Base-by-base conservation (phyloP, 2,888 invertebrate species). In the Ashinkailepas kermadecensis region DNA sequence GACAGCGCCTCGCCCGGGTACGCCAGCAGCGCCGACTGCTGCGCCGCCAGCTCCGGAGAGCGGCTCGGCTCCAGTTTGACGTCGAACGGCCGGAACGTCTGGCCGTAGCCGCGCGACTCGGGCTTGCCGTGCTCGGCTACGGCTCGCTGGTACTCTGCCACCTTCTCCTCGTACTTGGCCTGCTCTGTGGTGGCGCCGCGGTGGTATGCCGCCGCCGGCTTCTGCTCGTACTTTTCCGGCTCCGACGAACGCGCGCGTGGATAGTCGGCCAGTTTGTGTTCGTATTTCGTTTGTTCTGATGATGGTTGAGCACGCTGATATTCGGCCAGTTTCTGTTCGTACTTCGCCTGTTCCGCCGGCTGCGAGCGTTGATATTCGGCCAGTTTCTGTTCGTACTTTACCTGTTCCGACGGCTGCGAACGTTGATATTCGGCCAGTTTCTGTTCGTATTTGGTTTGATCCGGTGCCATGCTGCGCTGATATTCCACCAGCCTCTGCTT, bases 51-150 rank as follows among this genome's bases (percentile, higher is more conserved):
- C 74, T 74, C 74, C 10, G 74, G 74, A 1, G 74, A 74, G 56
- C 74, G 74, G 56, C 56, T 74, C 74, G 74, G 54, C 56, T 74
- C 74, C n/a, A 9, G 54, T 13, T 74, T 74, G 18, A 74, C 74
- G 54, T 74, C 74, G 54, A 74, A 74, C 54, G 74, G 74, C 18
- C 74, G 74, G 74, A 74, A 74, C 21, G 74, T 18, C 18, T 74
- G 54, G 18, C 74, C 74, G 21, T 74, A 74, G 54, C 74, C 74
- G 21, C 74, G 74, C 18, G 74, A 3, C 56, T 74, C 74, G 8
- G 74, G 54, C 56, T 74, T 74, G 39, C 7, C 21, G 8, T 54
- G 74, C 54, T 74, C 74, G 21, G 65, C 23, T 10, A 10, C 23
- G 23, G n/a, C 15, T 1, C 59, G 59, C 59, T 59, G 59, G 59